phyloP scores from a whole-genome alignment of 1,140 invertebrate genomes.

The Anastrepha obliqua region DNA sequence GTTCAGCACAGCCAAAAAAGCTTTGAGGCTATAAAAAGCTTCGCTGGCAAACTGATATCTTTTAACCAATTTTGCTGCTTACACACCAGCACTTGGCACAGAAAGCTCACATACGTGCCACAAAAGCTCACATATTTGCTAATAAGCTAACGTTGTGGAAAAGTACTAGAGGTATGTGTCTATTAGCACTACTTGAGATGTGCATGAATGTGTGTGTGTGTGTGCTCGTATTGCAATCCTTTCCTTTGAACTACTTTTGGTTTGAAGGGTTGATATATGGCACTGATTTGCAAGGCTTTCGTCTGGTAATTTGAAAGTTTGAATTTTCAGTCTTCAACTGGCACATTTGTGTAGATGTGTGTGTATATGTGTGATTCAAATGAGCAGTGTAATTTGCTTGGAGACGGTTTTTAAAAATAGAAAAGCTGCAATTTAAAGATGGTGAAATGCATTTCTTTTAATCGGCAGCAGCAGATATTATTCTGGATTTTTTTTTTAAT shows the following conservation, averaged over 20 bases:
- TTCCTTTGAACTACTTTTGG: not conserved
- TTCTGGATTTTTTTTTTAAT: no score
- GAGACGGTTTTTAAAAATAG: no score
- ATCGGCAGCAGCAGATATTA: no score
- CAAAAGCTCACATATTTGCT: slow-evolving; percentile 43
- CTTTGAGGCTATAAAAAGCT: slow-evolving; percentile 37
- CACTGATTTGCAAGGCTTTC: not conserved
- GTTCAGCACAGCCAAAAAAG: not conserved
- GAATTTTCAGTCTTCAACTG: not conserved
- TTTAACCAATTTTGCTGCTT: not conserved
- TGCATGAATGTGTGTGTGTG: not conserved
- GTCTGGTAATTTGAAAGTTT: not conserved
- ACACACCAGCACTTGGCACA: not conserved
- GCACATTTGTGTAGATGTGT: no score
- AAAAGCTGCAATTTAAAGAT: no score
- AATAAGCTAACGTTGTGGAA: slow-evolving; percentile 31
- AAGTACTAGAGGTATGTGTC: not conserved
- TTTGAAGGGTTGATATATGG: not conserved
- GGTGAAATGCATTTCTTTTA: no score
- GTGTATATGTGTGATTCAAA: no score
- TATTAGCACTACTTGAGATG: not conserved
- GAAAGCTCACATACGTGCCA: slow-evolving; percentile 48
- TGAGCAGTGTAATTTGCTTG: no score
- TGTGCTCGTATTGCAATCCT: not conserved
- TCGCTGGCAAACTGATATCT: not conserved